Evolutionary conservation across 2,888 invertebrate genomes (phyloP), one percentile per base, ranked within the genome.

Genomic region (Anoplius nigerrimus): DNA sequence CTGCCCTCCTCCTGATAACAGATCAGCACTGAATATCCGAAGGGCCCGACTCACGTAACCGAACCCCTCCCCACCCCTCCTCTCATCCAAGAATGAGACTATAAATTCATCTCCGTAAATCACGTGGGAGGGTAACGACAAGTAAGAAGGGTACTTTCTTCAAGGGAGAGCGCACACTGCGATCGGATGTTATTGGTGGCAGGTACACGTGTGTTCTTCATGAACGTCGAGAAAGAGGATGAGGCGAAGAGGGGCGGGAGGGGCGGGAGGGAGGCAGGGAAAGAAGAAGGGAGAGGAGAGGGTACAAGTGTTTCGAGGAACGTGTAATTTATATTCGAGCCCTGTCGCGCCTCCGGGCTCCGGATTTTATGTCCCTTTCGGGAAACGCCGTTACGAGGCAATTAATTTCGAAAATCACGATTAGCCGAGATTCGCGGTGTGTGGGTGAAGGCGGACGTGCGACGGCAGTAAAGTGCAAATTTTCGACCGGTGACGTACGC

Each of bases 101-200:
- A 81, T 85, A 84, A 85, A 85, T 84, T 84, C 80, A 80, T 84
- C 84, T 82, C 76, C 76, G 81, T 84, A 84, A 84, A 84, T 84
- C 81, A 84, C 78, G 74, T 72, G 79, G 69, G 76, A 69, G 79
- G 71, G 69, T 74, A 79, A 79, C 74, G 76, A 74, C 72, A 72
- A 58, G 64, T 54, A 70, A 69, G 62, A 56, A 27, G 51, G 52
- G 60, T 65, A 64, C 56, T 57, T 51, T 69, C 51, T 66, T 62
- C 58, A 43, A 15, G 58, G 27, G 48, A 48, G 24, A 18, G n/a
- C 2, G 34, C 34, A 34, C 60, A 52, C 61, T 46, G 24, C 48
- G 69, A 34, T 34, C 64, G 63, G 67, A 71, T 76, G 74, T 78
- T 78, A 79, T 79, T 76, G 79, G 70, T 70, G 74, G 74, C 74